Evolutionary conservation across 2,113 vertebrate genomes (phyloP).

Genomic region (Microcebus murinus): DNA sequence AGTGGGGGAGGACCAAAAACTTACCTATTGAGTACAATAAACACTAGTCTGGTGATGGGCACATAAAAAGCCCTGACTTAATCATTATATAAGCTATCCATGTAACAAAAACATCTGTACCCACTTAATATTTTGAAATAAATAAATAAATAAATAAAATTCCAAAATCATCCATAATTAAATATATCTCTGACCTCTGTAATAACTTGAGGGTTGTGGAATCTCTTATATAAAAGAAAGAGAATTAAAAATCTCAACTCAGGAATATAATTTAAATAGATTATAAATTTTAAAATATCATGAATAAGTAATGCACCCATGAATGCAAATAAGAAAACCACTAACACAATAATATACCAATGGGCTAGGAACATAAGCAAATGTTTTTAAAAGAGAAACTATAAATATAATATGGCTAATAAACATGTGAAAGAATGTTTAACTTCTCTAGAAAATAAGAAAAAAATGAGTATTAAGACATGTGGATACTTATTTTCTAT

Average conservation of each 20-base stretch:
- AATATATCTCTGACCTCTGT: neutral
- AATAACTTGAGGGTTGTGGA: neutral
- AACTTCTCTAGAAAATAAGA: conserved; percentile 40
- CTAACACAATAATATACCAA: conserved; percentile 1
- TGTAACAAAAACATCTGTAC: too few relatives aligned
- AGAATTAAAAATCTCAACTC: neutral
- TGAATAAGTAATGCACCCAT: conserved; percentile 37
- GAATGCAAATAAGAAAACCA: neutral
- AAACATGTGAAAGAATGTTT: neutral
- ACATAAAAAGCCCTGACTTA: too few relatives aligned
- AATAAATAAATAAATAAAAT: neutral
- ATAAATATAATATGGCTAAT: neutral
- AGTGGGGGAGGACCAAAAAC: too few relatives aligned
- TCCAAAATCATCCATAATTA: neutral
- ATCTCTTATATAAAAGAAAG: neutral
- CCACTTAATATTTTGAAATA: too few relatives aligned
- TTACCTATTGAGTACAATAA: too few relatives aligned
- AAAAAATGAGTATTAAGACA: neutral
- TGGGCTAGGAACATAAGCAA: neutral
- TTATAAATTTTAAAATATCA: neutral
- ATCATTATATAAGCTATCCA: too few relatives aligned
- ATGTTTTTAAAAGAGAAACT: conserved; percentile 32
- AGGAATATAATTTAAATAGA: conserved; percentile 41
- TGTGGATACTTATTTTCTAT: conserved; percentile 10
- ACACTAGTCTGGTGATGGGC: too few relatives aligned